These are phyloP conservation scores for Pygmarrhopalites habei DNA, from an alignment of 1,140 invertebrate species.

Conservation along the genomic window DNA sequence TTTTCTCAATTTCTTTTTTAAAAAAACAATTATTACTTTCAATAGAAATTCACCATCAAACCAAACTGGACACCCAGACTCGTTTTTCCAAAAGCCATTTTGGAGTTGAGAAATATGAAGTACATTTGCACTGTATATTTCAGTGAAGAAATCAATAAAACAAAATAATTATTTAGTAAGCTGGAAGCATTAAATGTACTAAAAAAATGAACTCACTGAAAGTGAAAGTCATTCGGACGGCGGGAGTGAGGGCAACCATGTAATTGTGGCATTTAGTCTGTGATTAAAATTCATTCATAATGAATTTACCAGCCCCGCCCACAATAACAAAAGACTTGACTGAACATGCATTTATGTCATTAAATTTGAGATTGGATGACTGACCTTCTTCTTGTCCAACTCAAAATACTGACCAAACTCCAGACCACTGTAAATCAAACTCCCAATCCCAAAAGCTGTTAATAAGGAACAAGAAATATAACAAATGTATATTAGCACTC, in stretches of 20 bases:
- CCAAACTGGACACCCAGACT: conserved; percentile 67
- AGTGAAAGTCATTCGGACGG: conserved; percentile 82
- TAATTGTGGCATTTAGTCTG: conserved; percentile 80
- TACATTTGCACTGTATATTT: conserved; percentile 96
- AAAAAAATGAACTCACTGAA: too few relatives aligned
- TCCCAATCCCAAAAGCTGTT: conserved; percentile 84
- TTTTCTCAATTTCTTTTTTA: too few relatives aligned
- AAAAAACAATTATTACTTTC: too few relatives aligned
- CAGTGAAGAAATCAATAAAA: too few relatives aligned
- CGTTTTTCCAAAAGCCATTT: conserved; percentile 43
- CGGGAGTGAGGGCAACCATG: conserved; percentile 73
- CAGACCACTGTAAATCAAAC: conserved; percentile 88
- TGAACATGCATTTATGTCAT: too few relatives aligned
- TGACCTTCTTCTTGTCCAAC: conserved; percentile 64
- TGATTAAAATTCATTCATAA: too few relatives aligned
- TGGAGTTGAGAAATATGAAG: conserved; percentile 90
- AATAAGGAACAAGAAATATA: conserved; percentile 30
- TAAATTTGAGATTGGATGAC: too few relatives aligned
- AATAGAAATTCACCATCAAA: conserved; percentile 58
- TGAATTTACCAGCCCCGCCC: too few relatives aligned
- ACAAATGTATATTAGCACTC: too few relatives aligned
- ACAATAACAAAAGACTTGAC: too few relatives aligned
- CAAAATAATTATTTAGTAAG: too few relatives aligned
- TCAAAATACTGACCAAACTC: conserved; percentile 92
- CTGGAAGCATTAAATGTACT: too few relatives aligned